Percentiles rank a stretch among this genome's conserved stretches.
phyloP scores from a whole-genome alignment of 2,888 invertebrate genomes.

The Odiellus spinosus region DNA sequence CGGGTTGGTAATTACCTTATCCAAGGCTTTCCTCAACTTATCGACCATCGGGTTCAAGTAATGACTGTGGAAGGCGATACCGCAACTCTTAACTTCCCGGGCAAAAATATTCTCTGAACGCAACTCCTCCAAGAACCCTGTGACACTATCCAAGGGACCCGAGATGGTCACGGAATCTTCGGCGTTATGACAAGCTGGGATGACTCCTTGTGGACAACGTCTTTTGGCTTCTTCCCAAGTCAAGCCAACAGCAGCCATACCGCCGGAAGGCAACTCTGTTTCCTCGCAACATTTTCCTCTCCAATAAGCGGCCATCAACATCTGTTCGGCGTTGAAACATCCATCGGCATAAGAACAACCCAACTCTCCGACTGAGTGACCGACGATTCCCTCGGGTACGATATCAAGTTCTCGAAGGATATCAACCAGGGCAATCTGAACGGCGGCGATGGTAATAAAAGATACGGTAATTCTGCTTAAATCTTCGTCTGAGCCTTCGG shows the following conservation, averaged over 20 bases:
- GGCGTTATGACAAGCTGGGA: conserved; percentile 88
- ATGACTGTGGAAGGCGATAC: conserved; percentile 85
- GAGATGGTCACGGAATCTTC: conserved; percentile 86
- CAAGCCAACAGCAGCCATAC: conserved; percentile 80
- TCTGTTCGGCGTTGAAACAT: conserved; percentile 82
- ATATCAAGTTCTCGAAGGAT: conserved; percentile 55
- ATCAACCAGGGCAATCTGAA: conserved; percentile 92
- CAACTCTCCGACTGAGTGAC: conserved; percentile 86
- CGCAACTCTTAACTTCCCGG: conserved; percentile 67
- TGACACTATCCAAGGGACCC: conserved; percentile 55
- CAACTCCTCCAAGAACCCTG: conserved; percentile 49
- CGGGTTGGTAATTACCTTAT: conserved; percentile 57
- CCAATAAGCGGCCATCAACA: conserved; percentile 84
- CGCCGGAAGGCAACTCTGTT: conserved; percentile 51
- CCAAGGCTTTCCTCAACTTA: conserved; percentile 54
- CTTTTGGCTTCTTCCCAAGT: conserved; percentile 64
- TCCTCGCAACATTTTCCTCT: conserved; percentile 70
- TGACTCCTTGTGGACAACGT: conserved; percentile 59
- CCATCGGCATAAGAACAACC: conserved; percentile 98
- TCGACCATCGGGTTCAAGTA: conserved; percentile 75
- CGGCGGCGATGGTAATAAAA: conserved; percentile 84
- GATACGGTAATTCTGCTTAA: conserved; percentile 68
- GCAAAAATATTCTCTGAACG: conserved; percentile 63
- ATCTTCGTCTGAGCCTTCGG: conserved; percentile 53
- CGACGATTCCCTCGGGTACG: conserved; percentile 81